Evolutionary conservation across 2,113 vertebrate species (phyloP), one percentile per base, ranked within the genome.

Genomic region (Calyptommatus sinebrachiatus): DNA sequence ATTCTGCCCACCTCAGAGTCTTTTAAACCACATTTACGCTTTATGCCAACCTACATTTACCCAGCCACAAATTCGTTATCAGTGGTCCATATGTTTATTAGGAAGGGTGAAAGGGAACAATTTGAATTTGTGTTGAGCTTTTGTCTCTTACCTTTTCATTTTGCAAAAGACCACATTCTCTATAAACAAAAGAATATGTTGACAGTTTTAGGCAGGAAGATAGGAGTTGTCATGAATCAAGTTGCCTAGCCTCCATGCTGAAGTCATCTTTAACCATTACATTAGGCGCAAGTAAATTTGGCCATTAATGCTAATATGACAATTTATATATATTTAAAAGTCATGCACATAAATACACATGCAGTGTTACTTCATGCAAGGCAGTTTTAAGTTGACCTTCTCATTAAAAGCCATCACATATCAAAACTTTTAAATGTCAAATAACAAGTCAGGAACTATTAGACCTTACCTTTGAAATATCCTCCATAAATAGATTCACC

Each of bases 161-260:
- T 99, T 99, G 98, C 98, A 99, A 97, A 97, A 99, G 98, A 99
- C 97, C 98, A 98, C 97, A 97, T 97, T 99, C 96, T 97, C 98
- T 99, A 99, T 97, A 99, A 99, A 99, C 98, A 99, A 99, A 98
- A 99, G 96, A 99, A 99, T 99, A 99, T 96, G 97, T 99, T 98
- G 97, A 99, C 97, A 97, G 96, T 97, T 99, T 99, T 99, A 99
- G 98, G 97, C 97, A 99, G 95, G 97, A 97, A 97, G 97, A 99
- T 96, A 96, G 97, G 96, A 97, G 95, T 94, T 96, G 96, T 97
- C 94, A 98, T 94, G 96, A 96, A 97, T 97, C 95, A 95, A 96
- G 97, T 97, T 96, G 95, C 97, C 98, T 98, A 97, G 95, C 96
- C 98, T 97, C 97, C 98, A 99, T 99, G 97, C 97, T 98, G 97